Evolutionary conservation across 1,140 invertebrate species (phyloP), one percentile per base, ranked within the genome.

Genomic region (Eueides isabella): DNA sequence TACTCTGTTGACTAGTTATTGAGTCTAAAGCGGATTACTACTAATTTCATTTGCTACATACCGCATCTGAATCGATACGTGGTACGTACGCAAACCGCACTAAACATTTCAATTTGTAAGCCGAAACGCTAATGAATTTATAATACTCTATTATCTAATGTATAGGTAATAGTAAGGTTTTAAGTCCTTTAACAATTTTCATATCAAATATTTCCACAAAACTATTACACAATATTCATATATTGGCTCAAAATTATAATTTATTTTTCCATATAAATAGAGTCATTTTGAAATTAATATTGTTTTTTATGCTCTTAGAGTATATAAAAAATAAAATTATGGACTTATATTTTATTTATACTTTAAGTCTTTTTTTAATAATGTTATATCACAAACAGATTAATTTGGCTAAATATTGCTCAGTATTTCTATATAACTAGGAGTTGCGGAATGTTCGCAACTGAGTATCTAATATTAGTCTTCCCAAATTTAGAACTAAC

Each of bases 71-170:
- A 61, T 70, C 68, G 68, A 70, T 70, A 70, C 68, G 55, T 38
- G 33, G 68, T 29, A 63, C 61, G 61, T 70, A 70, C 44, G 55
- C 48, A 61, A 61, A 61, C 68, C 68, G 16, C 68, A 63, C 68
- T 70, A 70, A 70, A 70, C 61, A 70, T 70, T 70, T 70, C 68
- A 70, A 70, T 70, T 70, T 62, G 33, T 62, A 28, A 70, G 33
- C 55, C 55, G 33, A 38, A 68, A 55, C 48, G 19, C 6, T 23
- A 23, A 26, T 23, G 48, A 7, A 55, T 55, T 55, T 55, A 55
- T 55, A 55, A 55, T 55, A 55, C 48, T 26, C 19, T 23, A 2
- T 5, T 5, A 31, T 31, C 3, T 31, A 5, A 31, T 31, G 12
- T n/a, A n/a, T n/a, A n/a, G n/a, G n/a, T n/a, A 55, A 55, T 26